These are phyloP conservation scores for Argyrosomus japonicus DNA, from an alignment of 2,113 vertebrate genomes.

Conservation along the genomic window DNA sequence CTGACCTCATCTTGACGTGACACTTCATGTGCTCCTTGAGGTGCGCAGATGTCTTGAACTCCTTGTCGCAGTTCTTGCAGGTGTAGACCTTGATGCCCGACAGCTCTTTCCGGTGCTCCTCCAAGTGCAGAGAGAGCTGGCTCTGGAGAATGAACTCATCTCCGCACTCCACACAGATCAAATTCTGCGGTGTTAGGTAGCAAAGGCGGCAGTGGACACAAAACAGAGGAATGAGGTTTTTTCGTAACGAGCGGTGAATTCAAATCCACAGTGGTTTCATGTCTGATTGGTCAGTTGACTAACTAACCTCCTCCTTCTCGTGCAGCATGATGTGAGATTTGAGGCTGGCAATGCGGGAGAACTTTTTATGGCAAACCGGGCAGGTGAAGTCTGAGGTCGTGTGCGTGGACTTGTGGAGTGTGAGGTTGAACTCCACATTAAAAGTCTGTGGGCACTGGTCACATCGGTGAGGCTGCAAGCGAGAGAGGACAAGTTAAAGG, in stretches of 20 bases:
- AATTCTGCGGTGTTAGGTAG: constrained; percentile 83
- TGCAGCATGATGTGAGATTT: constrained; percentile 98
- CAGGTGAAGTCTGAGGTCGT: constrained; percentile 91
- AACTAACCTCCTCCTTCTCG: constrained; percentile 98
- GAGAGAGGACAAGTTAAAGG: constrained; percentile 15
- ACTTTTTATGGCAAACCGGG: constrained; percentile 94
- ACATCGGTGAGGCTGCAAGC: constrained; percentile 92
- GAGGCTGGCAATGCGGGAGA: constrained; percentile 96
- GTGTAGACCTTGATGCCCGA: constrained; percentile 85
- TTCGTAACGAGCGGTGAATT: background rate
- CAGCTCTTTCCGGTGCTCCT: constrained; percentile 95
- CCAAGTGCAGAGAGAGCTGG: constrained; percentile 93
- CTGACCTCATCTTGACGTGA: constrained; percentile 93
- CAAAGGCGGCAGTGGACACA: background rate
- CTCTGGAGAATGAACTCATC: constrained; percentile 98
- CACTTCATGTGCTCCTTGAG: constrained; percentile 95
- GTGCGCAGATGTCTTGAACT: constrained; percentile 88
- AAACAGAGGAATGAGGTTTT: background rate
- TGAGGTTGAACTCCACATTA: constrained; percentile 98
- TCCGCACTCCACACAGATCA: constrained; percentile 96
- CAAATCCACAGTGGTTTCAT: background rate
- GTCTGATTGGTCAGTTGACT: constrained; percentile 10
- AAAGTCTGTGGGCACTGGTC: constrained; percentile 96
- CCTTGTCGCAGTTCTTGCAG: constrained; percentile 92
- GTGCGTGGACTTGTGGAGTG: constrained; percentile 95